Conservation (phyloP, 1,140 invertebrate species). For the Aphelenchoides besseyi region DNA sequence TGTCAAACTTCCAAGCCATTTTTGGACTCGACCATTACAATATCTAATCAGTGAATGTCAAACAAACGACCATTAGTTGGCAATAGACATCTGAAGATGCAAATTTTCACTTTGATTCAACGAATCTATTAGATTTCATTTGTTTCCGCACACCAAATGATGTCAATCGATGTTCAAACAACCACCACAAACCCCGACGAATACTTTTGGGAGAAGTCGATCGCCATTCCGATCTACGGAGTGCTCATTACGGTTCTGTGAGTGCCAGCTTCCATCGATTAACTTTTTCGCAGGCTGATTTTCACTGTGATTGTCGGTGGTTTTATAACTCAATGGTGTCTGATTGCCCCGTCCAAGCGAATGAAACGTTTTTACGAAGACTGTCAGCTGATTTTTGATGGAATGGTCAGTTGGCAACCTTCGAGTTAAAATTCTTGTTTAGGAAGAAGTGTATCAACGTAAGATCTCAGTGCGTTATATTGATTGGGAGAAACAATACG, state of each 20-base stretch:
- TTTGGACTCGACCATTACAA: too few relatives aligned
- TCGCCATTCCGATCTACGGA: neutral
- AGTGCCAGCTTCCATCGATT: neutral
- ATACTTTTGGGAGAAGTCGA: too few relatives aligned
- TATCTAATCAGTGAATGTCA: too few relatives aligned
- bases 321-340: neutral
- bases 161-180: too few relatives aligned
- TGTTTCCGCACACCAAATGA: too few relatives aligned
- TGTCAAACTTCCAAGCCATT: too few relatives aligned
- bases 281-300: neutral
- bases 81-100: too few relatives aligned
- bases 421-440: neutral
- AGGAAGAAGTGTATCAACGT: neutral
- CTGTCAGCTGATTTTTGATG: neutral
- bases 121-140: too few relatives aligned
- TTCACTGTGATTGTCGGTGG: neutral
- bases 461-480: neutral
- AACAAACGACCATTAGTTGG: too few relatives aligned
- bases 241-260: neutral
- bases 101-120: too few relatives aligned
- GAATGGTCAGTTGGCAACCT: neutral
- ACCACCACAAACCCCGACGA: too few relatives aligned
- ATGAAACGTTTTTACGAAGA: neutral
- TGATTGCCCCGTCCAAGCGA: neutral
- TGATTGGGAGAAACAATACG: neutral